phyloP scores from a whole-genome alignment of 2,113 vertebrate genomes.

The Trematomus loennbergii region DNA sequence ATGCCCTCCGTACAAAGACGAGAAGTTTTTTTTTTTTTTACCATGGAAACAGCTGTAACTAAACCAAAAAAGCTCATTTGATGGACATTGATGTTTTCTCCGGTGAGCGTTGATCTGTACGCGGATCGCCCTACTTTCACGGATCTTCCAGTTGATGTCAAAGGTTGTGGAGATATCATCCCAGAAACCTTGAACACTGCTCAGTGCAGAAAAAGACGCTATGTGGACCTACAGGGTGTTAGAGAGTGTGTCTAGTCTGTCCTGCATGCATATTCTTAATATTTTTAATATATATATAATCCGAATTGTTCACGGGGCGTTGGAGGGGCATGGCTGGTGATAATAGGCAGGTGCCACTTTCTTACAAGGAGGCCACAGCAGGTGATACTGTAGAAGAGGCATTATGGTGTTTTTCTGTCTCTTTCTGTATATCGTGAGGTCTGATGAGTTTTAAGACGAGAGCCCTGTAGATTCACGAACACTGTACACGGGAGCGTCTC shows the following conservation, averaged over 20 bases:
- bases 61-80: too few species aligned
- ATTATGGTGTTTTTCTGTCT: conserved; percentile 76
- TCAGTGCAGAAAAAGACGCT: too few species aligned
- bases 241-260: conserved; percentile 14
- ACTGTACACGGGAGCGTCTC: conserved; percentile 2
- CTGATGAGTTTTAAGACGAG: conserved; percentile 63
- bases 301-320: conserved; percentile 5
- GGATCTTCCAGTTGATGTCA: too few species aligned
- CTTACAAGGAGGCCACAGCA: conserved; percentile 75
- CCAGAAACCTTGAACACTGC: too few species aligned
- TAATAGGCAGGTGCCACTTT: conserved; percentile 53
- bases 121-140: too few species aligned
- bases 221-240: not conserved
- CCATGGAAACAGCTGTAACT: too few species aligned
- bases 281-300: conserved; percentile 14
- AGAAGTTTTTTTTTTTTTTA: too few species aligned
- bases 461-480: conserved; percentile 69
- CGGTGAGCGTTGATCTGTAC: too few species aligned
- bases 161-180: too few species aligned
- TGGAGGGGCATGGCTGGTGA: conserved; percentile 64
- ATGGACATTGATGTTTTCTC: too few species aligned
- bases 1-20: too few species aligned
- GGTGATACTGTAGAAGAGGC: conserved; percentile 76
- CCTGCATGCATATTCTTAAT: conserved; percentile 37
- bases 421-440: conserved; percentile 56